Percentiles rank a stretch among this genome's conserved stretches.
phyloP scores from a whole-genome alignment of 2,888 invertebrate genomes.

The Tetranychus truncatus region DNA sequence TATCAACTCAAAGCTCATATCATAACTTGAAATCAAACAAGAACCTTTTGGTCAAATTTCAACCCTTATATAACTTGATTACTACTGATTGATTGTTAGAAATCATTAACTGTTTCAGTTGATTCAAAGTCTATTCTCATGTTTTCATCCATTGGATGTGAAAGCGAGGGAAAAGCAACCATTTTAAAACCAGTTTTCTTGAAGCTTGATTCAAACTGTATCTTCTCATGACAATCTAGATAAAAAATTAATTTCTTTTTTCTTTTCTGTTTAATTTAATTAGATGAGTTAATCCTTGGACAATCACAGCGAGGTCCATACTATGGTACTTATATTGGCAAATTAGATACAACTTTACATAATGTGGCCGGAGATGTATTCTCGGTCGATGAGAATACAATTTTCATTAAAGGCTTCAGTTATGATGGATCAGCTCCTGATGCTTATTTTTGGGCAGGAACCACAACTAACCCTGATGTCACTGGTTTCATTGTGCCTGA shows the following conservation, averaged over 20 bases:
- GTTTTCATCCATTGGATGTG: too few relatives aligned
- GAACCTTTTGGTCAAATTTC: too few relatives aligned
- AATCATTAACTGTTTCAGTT: too few relatives aligned
- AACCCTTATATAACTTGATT: too few relatives aligned
- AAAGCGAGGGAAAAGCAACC: background rate
- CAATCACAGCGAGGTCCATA: slow-evolving; percentile 17
- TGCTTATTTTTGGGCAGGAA: slow-evolving; percentile 28
- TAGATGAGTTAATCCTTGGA: background rate
- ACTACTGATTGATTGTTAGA: too few relatives aligned
- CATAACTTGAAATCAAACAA: too few relatives aligned
- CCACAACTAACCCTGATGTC: slow-evolving; percentile 23
- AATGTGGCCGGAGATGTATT: slow-evolving; percentile 49
- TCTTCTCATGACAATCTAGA: background rate
- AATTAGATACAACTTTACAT: slow-evolving; percentile 26
- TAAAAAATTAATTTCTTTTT: background rate
- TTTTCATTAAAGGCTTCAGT: slow-evolving; percentile 66
- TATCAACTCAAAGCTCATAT: too few relatives aligned
- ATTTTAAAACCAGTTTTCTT: background rate
- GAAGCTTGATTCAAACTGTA: background rate
- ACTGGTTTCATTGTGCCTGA: slow-evolving; percentile 28
- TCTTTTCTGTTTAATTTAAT: background rate
- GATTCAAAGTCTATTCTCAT: too few relatives aligned
- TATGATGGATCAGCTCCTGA: slow-evolving; percentile 45
- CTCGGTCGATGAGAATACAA: slow-evolving; percentile 67
- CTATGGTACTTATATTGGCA: slow-evolving; percentile 27